Conservation (phyloP, 2,113 vertebrate species). For the Natator depressus region DNA sequence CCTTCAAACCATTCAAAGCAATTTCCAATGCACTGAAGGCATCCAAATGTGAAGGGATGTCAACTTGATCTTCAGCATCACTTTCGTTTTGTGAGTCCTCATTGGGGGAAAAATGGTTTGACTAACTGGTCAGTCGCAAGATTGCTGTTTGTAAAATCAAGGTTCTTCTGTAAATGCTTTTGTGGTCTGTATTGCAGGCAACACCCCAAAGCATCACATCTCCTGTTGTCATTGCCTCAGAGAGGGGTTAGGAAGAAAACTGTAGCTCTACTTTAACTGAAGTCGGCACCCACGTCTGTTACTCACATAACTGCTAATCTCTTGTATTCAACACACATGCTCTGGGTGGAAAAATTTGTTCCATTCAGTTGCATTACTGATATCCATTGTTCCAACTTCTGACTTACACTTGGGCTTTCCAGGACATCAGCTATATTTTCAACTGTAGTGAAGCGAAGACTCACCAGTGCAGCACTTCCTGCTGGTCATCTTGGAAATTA, state of each 20-base stretch:
- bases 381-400: background rate
- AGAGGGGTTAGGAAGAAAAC: background rate
- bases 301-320: slow-evolving; percentile 50
- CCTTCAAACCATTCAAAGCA: background rate
- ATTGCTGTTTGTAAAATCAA: background rate
- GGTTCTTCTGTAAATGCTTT: background rate
- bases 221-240: slow-evolving; percentile 20
- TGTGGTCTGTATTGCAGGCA: background rate
- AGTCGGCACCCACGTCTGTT: background rate
- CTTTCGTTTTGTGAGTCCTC: background rate
- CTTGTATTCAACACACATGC: background rate
- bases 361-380: background rate
- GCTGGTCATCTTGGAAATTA: too few relatives aligned
- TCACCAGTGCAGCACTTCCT: too few relatives aligned
- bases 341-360: background rate
- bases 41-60: background rate
- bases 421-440: slow-evolving; percentile 10
- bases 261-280: background rate
- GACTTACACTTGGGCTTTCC: background rate
- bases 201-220: rapidly evolving
- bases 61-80: background rate
- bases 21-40: background rate
- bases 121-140: too few relatives aligned
- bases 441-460: too few relatives aligned
- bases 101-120: background rate